Evolutionary conservation across 2,797 vertebrate species (phyloP), one percentile per base, ranked within the genome.

Genomic region (Pogonophryne albipinna): DNA sequence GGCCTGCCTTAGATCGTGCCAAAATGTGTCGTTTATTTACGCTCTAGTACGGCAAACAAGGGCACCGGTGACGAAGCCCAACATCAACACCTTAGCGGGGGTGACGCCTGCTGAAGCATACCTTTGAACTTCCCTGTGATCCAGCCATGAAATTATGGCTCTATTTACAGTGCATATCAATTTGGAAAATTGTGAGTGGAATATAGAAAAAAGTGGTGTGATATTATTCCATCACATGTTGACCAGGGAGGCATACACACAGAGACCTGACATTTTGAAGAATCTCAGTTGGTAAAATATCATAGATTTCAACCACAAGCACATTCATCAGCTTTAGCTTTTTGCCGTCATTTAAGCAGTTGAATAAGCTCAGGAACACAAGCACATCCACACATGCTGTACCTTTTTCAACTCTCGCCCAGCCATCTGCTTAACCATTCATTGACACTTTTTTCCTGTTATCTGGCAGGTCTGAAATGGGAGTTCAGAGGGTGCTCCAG

Each of bases 401-500:
- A 49, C 50, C 34, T 38, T 77, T 59, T 53, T 59, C 51, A 38
- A 41, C 47, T 63, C 71, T 65, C 27, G 1, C 44, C 31, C 53
- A 64, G 55, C 27, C 69, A 74, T 46, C 74, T 85, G 64, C 64
- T 86, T 82, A 46, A 68, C 73, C 77, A 50, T 79, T 79, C 63
- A 49, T 64, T 80, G 61, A 79, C 60, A 6, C 68, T 38, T 3
- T 79, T n/a, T 72, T 12, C 10, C 41, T 77, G 44, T 23, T 10
- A 53, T 55, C 87, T 73, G 81, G 42, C 93, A 98, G 98, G 74
- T 94, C 93, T 87, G 96, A 95, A 83, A 90, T 89, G 16, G 88
- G 91, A 8, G 94, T 95, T 92, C 96, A 92, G 49, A 95, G 96
- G 89, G 97, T 99, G 2, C 93, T 97, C 82, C 97, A 97, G 93